Percentiles rank a stretch among this genome's conserved stretches.
Evolutionary conservation across 2,113 vertebrate genomes (phyloP).

Genomic region (Calidris pygmaea): DNA sequence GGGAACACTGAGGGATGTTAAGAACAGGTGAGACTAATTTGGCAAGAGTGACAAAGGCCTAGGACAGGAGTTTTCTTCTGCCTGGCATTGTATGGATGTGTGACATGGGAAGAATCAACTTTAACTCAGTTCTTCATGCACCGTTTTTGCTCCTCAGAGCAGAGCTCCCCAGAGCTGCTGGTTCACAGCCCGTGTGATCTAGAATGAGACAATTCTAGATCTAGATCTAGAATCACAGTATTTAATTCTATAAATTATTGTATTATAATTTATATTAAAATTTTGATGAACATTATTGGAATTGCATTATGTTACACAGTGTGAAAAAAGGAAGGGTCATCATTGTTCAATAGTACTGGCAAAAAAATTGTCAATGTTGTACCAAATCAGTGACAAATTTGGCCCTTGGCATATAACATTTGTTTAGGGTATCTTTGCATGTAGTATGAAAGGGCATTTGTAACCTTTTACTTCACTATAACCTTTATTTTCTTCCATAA

Average conservation of each 20-base stretch:
- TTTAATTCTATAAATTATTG: not conserved
- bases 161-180: not conserved
- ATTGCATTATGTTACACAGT: not conserved
- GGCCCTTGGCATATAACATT: not conserved
- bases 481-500: not conserved
- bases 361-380: not conserved
- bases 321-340: not conserved
- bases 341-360: not conserved
- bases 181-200: accelerated
- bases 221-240: not conserved
- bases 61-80: not conserved
- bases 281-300: not conserved
- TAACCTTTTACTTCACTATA: not conserved
- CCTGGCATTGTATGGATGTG: not conserved
- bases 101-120: not conserved
- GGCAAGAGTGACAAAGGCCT: not conserved
- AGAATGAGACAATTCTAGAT: no score
- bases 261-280: not conserved
- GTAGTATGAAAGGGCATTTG: not conserved
- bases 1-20: not conserved
- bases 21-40: not conserved
- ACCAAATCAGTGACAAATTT: not conserved
- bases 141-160: not conserved
- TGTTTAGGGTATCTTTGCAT: not conserved
- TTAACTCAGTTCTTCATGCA: not conserved